Evolutionary conservation across 2,888 invertebrate genomes (phyloP), one percentile per base, ranked within the genome.

Genomic region (Clanis bilineata): DNA sequence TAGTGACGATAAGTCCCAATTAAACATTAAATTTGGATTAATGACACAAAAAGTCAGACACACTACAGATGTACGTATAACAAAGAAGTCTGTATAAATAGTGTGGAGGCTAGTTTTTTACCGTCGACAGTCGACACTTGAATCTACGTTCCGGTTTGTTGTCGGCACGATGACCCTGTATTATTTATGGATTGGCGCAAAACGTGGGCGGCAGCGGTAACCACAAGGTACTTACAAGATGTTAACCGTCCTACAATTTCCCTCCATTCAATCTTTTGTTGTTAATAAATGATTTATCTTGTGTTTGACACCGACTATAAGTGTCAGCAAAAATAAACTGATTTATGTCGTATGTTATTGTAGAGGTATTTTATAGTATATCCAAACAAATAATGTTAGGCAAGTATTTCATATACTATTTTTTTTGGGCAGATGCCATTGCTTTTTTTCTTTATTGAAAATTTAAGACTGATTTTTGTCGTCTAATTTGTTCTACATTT

Each of bases 111-210:
- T 79, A 79, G 83, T 86, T 89, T 87, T 88, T 90, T 82, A 77
- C 74, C 69, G 70, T 72, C 79, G 44, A 43, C 36, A 54, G 59
- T 59, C 57, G 74, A 81, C 83, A 82, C 83, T 86, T 83, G 83
- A 83, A 80, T 82, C 82, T 84, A 84, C 78, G 92, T 91, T 91
- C 92, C 91, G 90, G 92, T 90, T 90, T 85, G 88, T 85, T 82
- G 88, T 85, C 79, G 78, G 91, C 87, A 80, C 92, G 85, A 90
- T 90, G 91, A 91, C 90, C 91, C 85, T 88, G 85, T 82, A 86
- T 87, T 82, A 83, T 86, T 86, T 81, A 84, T 76, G 71, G 73
- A 67, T 61, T 72, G 82, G 79, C 62, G 38, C 69, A 81, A 82
- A 69, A 63, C 65, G 65, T 60, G 57, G 71, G 85, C 82, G 77